phyloP scores from a whole-genome alignment of 2,113 vertebrate species.

The Choloepus hoffmanni region DNA sequence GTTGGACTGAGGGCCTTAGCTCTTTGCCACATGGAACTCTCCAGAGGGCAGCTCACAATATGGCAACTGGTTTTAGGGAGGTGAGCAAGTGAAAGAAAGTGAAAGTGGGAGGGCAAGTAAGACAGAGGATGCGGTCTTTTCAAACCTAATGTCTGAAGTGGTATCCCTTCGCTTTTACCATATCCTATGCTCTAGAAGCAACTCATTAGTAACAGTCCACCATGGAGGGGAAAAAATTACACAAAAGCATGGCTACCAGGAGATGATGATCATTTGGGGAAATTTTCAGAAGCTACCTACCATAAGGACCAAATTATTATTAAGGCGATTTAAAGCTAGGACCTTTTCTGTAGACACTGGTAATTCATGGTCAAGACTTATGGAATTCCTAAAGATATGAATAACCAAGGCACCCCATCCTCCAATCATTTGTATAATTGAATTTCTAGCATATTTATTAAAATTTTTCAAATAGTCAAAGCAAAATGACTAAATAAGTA shows the following conservation, averaged over 20 bases:
- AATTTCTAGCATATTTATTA: not conserved
- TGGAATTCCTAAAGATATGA: not conserved
- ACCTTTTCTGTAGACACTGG: rapidly evolving
- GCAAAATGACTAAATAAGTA: not conserved
- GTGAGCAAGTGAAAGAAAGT: rapidly evolving
- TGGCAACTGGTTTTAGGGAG: not conserved
- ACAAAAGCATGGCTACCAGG: rapidly evolving
- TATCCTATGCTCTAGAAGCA: rapidly evolving
- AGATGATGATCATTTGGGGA: rapidly evolving
- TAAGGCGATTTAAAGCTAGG: rapidly evolving
- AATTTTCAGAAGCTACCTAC: rapidly evolving
- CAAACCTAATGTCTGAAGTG: rapidly evolving
- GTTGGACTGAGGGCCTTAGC: rapidly evolving
- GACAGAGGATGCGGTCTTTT: rapidly evolving
- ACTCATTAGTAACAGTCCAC: too few species aligned
- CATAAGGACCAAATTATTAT: rapidly evolving
- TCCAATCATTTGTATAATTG: not conserved
- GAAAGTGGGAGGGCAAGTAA: not conserved
- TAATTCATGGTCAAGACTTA: too few species aligned
- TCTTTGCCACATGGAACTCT: rapidly evolving
- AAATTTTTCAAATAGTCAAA: not conserved
- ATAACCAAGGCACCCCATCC: rapidly evolving
- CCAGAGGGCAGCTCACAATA: rapidly evolving
- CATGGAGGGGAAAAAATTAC: rapidly evolving
- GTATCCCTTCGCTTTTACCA: rapidly evolving